Evolutionary conservation across 2,797 vertebrate species (phyloP).

Genomic region (Falco biarmicus): DNA sequence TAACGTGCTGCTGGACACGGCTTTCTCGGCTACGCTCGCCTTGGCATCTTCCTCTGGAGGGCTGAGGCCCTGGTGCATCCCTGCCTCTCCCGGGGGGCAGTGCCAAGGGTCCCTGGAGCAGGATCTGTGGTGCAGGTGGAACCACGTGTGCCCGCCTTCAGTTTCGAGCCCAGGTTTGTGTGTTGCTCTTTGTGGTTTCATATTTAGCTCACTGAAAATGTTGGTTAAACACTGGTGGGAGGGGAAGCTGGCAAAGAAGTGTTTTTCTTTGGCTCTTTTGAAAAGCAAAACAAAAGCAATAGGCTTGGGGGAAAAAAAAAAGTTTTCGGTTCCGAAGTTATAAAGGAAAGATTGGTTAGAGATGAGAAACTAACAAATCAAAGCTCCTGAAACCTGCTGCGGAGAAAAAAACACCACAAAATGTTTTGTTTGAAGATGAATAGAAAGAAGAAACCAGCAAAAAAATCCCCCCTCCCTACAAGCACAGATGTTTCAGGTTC

Average conservation of each 20-base stretch:
- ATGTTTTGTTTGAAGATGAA: conserved; percentile 49
- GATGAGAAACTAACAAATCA: conserved; percentile 39
- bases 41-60: not conserved
- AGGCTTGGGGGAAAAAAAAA: not conserved
- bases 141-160: rapidly evolving
- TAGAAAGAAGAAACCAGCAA: conserved; percentile 29
- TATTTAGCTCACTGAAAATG: not conserved
- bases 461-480: not conserved
- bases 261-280: not conserved
- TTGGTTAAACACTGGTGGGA: not conserved
- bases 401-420: not conserved
- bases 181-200: not conserved
- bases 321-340: conserved; percentile 1
- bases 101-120: not conserved
- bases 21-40: not conserved
- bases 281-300: conserved; percentile 31
- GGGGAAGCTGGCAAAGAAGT: not conserved
- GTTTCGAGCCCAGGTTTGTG: not conserved
- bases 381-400: conserved; percentile 31
- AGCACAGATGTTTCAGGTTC: conserved; percentile 19
- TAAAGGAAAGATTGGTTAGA: not conserved
- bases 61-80: not conserved
- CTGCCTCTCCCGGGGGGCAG: not conserved
- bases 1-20: rapidly evolving
- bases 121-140: not conserved